Conservation (phyloP, 2,113 vertebrate genomes). For the Anoplopoma fimbria region DNA sequence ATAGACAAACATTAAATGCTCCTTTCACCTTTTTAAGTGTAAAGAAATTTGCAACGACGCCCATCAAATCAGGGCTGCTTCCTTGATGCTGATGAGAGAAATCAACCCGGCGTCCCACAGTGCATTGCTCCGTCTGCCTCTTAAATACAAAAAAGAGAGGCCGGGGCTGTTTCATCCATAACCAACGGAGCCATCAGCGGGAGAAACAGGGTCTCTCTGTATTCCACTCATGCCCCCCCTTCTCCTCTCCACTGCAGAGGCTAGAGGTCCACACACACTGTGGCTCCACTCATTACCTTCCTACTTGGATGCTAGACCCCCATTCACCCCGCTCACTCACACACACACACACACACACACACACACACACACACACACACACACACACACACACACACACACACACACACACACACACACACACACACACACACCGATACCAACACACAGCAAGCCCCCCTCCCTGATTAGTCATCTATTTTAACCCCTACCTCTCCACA, state of each 20-base stretch:
- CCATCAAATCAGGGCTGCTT: constrained; percentile 17
- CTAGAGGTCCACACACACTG: constrained; percentile 72
- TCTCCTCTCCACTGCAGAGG: constrained; percentile 69
- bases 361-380: constrained; percentile 1
- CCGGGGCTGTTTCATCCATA: constrained; percentile 60
- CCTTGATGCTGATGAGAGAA: constrained; percentile 39
- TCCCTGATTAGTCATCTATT: constrained; percentile 64
- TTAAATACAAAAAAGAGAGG: constrained; percentile 34
- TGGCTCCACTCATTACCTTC: constrained; percentile 75
- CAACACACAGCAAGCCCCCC: constrained; percentile 6
- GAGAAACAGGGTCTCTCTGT: constrained; percentile 61
- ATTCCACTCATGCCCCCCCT: constrained; percentile 66
- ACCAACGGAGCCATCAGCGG: constrained; percentile 65
- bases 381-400: constrained; percentile 28
- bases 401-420: background rate
- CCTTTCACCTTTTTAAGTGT: background rate
- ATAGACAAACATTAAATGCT: background rate
- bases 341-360: background rate
- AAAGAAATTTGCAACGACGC: background rate
- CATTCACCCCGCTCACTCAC: constrained; percentile 58
- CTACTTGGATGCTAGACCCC: constrained; percentile 68
- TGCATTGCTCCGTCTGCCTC: constrained; percentile 31
- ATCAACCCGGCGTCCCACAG: constrained; percentile 33
- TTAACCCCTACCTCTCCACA: constrained; percentile 44
- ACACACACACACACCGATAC: constrained; percentile 1